Conservation (phyloP, 2,797 vertebrate species). For the Pelochelys cantorii region DNA sequence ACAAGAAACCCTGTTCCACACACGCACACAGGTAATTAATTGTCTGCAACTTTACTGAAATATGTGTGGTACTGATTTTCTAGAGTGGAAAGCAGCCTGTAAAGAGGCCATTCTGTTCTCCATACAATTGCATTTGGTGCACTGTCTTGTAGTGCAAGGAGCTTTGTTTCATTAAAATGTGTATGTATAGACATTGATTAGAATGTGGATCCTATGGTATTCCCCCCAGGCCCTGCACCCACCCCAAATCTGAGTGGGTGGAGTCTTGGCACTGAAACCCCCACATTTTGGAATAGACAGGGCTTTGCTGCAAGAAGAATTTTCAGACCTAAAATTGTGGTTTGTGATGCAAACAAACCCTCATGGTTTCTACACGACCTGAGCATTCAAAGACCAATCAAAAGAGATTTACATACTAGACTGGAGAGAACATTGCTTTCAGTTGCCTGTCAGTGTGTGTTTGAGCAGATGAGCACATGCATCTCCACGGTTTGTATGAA, state of each 20-base stretch:
- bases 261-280: not conserved
- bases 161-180: fast-evolving
- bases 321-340: not conserved
- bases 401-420: not conserved
- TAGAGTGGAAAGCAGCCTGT: not conserved
- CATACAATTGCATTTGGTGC: fast-evolving
- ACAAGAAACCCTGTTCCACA: not conserved
- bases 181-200: not conserved
- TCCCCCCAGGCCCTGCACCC: fast-evolving
- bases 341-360: not conserved
- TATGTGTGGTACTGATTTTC: not conserved
- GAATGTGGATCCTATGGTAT: not conserved
- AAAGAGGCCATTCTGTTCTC: fast-evolving
- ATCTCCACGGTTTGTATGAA: fast-evolving
- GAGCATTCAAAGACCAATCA: not conserved
- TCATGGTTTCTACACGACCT: not conserved
- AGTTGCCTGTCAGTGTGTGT: not conserved
- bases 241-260: not conserved
- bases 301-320: not conserved
- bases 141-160: not conserved
- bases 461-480: not conserved
- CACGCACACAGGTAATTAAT: conserved; percentile 60
- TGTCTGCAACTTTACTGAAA: not conserved
- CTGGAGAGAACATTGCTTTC: not conserved
- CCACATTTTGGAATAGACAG: fast-evolving